These are phyloP conservation scores for Piaya cayana DNA, from an alignment of 2,113 vertebrate genomes.

Conservation along the genomic window DNA sequence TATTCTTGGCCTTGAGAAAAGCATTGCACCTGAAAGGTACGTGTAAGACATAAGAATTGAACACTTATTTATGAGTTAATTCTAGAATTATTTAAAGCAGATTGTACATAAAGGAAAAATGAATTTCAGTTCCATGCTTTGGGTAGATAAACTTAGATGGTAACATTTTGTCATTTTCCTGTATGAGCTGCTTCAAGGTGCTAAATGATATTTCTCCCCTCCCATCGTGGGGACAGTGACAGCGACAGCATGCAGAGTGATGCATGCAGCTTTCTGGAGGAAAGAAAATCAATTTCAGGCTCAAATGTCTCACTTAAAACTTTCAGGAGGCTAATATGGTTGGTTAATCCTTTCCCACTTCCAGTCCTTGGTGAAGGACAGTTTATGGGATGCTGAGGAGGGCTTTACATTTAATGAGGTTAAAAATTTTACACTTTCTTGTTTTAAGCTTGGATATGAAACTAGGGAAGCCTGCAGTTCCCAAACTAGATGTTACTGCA, in stretches of 20 bases:
- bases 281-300: not conserved
- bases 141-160: not conserved
- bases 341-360: not conserved
- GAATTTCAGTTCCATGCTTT: not conserved
- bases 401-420: not conserved
- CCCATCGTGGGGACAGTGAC: not conserved
- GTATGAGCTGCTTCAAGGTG: not conserved
- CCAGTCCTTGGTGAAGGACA: not conserved
- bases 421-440: not conserved
- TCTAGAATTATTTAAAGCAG: not conserved
- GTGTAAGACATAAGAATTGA: not conserved
- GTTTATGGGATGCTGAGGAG: not conserved
- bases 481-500: not conserved
- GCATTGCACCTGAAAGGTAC: not conserved
- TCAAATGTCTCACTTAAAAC: not conserved
- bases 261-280: not conserved
- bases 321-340: not conserved
- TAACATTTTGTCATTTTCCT: not conserved
- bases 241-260: not conserved
- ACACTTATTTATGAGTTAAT: not conserved
- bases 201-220: not conserved
- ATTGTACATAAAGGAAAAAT: not conserved
- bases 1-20: not conserved
- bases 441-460: not conserved
- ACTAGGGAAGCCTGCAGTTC: not conserved